Evolutionary conservation across 2,113 vertebrate genomes (phyloP).

Genomic region (Callopanchax toddi): DNA sequence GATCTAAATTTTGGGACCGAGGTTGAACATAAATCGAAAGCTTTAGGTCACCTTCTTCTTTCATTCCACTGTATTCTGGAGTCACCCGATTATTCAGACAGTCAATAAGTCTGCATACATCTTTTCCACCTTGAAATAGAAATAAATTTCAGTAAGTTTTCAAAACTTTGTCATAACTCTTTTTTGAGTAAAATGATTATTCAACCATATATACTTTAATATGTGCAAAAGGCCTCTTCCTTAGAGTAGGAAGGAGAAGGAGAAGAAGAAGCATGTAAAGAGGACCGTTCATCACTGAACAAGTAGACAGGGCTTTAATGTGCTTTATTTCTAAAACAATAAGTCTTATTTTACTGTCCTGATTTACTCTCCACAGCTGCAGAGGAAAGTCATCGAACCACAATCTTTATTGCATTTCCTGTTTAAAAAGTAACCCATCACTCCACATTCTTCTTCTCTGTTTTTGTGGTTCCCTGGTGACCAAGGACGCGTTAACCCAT

Average conservation of each 20-base stretch:
- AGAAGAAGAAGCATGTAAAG: not conserved
- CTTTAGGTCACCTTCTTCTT: no score
- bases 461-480: conserved; percentile 27
- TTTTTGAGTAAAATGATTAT: no score
- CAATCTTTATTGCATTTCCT: conserved; percentile 7
- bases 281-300: not conserved
- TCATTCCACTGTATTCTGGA: no score
- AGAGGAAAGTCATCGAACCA: conserved; percentile 1
- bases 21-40: no score
- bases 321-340: conserved; percentile 10
- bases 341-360: conserved; percentile 5
- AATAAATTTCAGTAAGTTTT: no score
- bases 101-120: no score
- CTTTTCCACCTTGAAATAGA: no score
- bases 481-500: conserved; percentile 24
- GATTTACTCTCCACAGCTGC: conserved; percentile 16
- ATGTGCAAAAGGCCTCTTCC: not conserved
- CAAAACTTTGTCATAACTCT: not conserved
- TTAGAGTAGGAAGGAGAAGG: not conserved
- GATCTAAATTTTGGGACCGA: no score
- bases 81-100: no score
- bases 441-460: conserved; percentile 32
- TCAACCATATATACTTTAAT: no score
- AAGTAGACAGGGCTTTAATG: not conserved
- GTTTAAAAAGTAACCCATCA: conserved; percentile 42